Percentiles rank a stretch among this genome's conserved stretches.
Evolutionary conservation across 1,140 invertebrate genomes (phyloP).

Genomic region (Drosophila sulfurigaster): DNA sequence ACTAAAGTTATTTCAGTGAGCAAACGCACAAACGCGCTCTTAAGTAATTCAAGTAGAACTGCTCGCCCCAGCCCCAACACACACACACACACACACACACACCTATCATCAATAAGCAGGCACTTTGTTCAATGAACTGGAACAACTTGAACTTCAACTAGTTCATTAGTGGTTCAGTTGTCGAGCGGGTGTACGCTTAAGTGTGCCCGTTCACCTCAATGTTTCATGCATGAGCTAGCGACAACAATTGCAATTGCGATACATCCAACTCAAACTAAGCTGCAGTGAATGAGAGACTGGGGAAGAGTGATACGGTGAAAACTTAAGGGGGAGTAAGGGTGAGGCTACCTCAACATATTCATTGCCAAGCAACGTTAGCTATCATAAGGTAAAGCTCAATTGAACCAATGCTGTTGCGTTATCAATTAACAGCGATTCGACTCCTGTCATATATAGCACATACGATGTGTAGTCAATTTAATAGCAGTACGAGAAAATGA

Average conservation of each 20-base stretch:
- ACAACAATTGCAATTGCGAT: constrained; percentile 53
- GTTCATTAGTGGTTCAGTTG: constrained; percentile 61
- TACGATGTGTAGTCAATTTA: background rate
- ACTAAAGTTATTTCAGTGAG: constrained; percentile 4
- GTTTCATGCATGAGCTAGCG: constrained; percentile 68
- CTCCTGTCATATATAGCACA: background rate
- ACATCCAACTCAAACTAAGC: background rate
- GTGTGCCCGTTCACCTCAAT: constrained; percentile 71
- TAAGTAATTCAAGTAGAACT: background rate
- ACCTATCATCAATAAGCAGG: constrained; percentile 22
- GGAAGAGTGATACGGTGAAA: background rate
- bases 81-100: background rate
- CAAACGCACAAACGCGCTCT: background rate
- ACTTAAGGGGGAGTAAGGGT: background rate
- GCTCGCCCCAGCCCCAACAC: background rate
- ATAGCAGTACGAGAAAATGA: background rate
- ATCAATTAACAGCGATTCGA: background rate
- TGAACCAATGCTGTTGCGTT: background rate
- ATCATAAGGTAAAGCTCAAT: constrained; percentile 19
- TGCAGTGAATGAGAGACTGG: background rate
- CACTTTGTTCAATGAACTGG: constrained; percentile 71
- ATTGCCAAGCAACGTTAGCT: constrained; percentile 20
- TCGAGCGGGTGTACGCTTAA: constrained; percentile 33
- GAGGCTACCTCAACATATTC: background rate
- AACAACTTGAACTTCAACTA: constrained; percentile 61